Conservation (phyloP, 1,140 invertebrate genomes). For the Drosophila kanapiae region DNA sequence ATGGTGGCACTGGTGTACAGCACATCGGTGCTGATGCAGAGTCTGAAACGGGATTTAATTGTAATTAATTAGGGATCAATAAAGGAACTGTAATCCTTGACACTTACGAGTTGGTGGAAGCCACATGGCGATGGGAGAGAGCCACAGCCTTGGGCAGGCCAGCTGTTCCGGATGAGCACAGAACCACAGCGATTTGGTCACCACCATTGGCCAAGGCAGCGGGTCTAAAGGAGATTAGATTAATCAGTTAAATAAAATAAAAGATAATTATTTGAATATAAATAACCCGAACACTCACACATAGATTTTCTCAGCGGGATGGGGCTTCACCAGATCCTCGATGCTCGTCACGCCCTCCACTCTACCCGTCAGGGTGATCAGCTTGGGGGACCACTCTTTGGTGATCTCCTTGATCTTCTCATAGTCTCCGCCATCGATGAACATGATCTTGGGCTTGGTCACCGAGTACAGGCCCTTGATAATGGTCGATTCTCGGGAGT, state of each 20-base stretch:
- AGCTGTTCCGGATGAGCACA: conserved; percentile 90
- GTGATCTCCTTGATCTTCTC: conserved; percentile 52
- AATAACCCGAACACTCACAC: conserved; percentile 24
- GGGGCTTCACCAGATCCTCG: conserved; percentile 43
- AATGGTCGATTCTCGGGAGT: conserved; percentile 38
- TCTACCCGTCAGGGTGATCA: conserved; percentile 50
- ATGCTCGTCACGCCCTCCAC: conserved; percentile 58
- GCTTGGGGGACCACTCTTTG: conserved; percentile 50
- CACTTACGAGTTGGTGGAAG: conserved; percentile 36
- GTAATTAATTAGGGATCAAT: background rate
- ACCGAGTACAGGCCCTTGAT: conserved; percentile 45
- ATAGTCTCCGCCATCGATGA: conserved; percentile 66
- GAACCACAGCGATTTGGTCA: conserved; percentile 68
- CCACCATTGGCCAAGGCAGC: conserved; percentile 23
- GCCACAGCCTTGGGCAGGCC: conserved; percentile 92
- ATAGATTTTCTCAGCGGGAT: conserved; percentile 39
- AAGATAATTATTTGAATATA: too few species aligned
- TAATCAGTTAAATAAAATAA: too few species aligned
- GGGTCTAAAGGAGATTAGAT: conserved; percentile 30
- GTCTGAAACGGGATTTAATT: conserved; percentile 4
- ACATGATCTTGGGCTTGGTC: conserved; percentile 71
- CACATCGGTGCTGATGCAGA: conserved; percentile 46
- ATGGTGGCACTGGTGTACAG: conserved; percentile 56
- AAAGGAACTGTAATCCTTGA: background rate
- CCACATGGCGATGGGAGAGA: conserved; percentile 86